Percentiles rank a stretch among this genome's conserved stretches.
Evolutionary conservation across 2,113 vertebrate species (phyloP).

Genomic region (Corapipo altera): DNA sequence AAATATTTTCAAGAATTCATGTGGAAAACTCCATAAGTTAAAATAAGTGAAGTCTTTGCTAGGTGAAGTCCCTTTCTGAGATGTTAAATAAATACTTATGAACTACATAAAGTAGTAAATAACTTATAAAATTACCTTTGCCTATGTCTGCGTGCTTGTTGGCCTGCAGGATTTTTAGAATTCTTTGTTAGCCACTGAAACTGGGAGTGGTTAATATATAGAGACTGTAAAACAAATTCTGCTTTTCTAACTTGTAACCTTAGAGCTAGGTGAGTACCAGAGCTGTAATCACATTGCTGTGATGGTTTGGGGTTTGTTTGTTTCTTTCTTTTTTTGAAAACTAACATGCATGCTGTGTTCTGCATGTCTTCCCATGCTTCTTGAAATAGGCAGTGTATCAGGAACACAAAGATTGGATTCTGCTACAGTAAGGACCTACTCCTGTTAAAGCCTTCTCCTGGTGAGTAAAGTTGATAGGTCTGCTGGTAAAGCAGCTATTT

Average conservation of each 20-base stretch:
- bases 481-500: background rate
- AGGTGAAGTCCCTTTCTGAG: background rate
- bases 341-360: conserved; percentile 89
- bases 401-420: conserved; percentile 94
- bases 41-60: background rate
- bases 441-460: conserved; percentile 86
- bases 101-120: background rate
- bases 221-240: background rate
- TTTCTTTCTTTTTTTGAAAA: background rate
- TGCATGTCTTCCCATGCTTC: conserved; percentile 82
- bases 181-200: background rate
- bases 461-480: conserved; percentile 76
- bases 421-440: conserved; percentile 96
- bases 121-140: background rate
- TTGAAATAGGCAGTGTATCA: conserved; percentile 85
- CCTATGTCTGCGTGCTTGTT: background rate
- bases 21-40: background rate
- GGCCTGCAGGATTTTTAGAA: background rate
- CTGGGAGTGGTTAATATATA: background rate
- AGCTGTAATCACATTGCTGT: background rate
- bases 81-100: background rate
- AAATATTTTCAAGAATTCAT: background rate
- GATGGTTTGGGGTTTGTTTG: background rate
- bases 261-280: background rate
- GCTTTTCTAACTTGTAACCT: conserved; percentile 3